Base-by-base conservation (phyloP, 2,113 vertebrate species). In the Hyperopisus bebe region DNA sequence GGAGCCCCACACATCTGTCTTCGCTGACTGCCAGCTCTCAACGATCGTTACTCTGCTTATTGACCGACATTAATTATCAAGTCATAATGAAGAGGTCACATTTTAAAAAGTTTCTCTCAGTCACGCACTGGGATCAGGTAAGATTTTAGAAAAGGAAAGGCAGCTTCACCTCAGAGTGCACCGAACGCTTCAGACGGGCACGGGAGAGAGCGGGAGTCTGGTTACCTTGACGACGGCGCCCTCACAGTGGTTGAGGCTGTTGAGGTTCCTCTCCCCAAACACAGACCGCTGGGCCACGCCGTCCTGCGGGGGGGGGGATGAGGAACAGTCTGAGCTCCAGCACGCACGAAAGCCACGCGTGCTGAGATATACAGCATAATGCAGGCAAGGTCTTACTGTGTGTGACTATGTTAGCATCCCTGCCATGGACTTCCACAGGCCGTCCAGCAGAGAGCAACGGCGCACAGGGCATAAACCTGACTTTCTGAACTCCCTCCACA, bases 181-280 rank as follows among this genome's bases (percentile, higher is more conserved):
- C 70, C 0, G 70, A 17, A 39, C 15, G 35, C 13, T 39, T 35
- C 35, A 17, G 35, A 77, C 1, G 5, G 70, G 35, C 6, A 6
- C 9, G 11, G n/a, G 62, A 3, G 9, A 11, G n/a, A 27, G 82
- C 44, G 9, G 82, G 35, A 84, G 21, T 93, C 92, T 83, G 95
- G 97, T 97, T 93, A 97, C 95, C 95, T 96, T 98, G 90, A 94
- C 83, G 84, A 94, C 93, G 31, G 94, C 90, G 89, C 93, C 95
- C 88, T 96, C 93, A 92, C 95, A 93, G 87, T 93, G 93, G 87
- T 95, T 93, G 91, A 96, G 95, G 92, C 95, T 97, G 94, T 99
- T 99, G 93, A 98, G 96, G 96, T 97, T 98, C 95, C 96, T 97
- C 95, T 99, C 98, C 93, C 98, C 97, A 91, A 99, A 99, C 93